Base-by-base conservation (phyloP, 2,797 vertebrate species). In the Catostomus latipinnis region DNA sequence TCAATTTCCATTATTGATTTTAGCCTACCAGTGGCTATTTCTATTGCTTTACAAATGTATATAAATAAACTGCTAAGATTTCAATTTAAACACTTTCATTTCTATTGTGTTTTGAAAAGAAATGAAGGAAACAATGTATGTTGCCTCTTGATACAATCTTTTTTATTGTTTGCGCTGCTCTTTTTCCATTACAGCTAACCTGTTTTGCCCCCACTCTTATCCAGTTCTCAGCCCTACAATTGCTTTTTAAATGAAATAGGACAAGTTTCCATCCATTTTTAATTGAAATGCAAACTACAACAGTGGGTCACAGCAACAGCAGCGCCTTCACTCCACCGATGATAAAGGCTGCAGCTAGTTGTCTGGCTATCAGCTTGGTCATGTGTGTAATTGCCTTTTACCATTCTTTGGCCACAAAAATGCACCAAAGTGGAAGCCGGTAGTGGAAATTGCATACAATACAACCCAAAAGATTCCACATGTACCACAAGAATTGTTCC, bases 331-430 rank as follows among this genome's bases (percentile, higher is more conserved):
- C 89, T 90, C 85, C 87, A 18, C 78, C 87, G 83, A 87, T 87
- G 91, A 93, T 92, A 93, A 93, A 95, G 92, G 83, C 89, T 89
- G 88, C 86, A 78, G 81, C 86, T 89, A 68, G 90, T 90, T 91
- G 81, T 86, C 89, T 91, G 89, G 77, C 89, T 94, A 92, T 91
- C 92, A 92, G 85, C 87, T 91, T 94, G 89, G 88, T 92, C 88
- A 91, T 90, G 85, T 93, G 90, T 67, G 68, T 93, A 92, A 94
- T 94, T 94, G 89, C 86, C 89, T 91, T 82, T 87, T 83, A 88
- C 60, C 88, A 69, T 91, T 90, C 84, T 92, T 90, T 86, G 93
- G 92, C 91, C 87, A 84, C 81, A 89, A 89, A 90, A 88, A 88
- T 65, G 89, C 89, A 86, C 87, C 88, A 82, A 90, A 87, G 92